Base-by-base conservation (phyloP, 2,888 invertebrate genomes). In the Plagiodera versicolora region DNA sequence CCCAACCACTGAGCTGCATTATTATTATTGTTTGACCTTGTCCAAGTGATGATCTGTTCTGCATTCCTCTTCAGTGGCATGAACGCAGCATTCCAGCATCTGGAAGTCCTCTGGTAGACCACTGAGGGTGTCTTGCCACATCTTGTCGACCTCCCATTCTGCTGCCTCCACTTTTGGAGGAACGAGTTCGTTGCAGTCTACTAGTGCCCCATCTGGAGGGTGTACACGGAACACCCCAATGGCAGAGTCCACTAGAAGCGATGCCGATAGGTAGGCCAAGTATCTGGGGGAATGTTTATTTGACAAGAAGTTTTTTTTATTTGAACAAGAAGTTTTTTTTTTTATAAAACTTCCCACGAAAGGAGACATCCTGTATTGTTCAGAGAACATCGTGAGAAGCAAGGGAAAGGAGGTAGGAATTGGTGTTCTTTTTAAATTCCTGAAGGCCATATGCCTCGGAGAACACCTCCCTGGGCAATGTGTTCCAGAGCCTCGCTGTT, bases 131-230 rank as follows among this genome's bases (percentile, higher is more conserved):
- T 83, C 82, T 24, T 74, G 71, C 83, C 82, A 83, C 61, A 77
- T 79, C 1, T 70, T 72, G 61, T 82, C 82, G n/a, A 67, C 59
- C 72, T 83, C 82, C 82, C 82, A 83, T 64, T 80, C 79, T 2
- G 81, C 79, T 1, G 74, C 70, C 0, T 78, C 73, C 0, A 78
- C 70, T 1, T 68, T 65, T 0, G 68, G 61, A 0, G 74, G 64
- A 16, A 72, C 64, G n/a, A 81, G 50, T 1, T 66, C 67, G 0
- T 74, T 70, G n/a, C 81, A 60, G 55, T 81, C 80, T 5, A 72
- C 73, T 4, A 82, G 71, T 20, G 77, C 74, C 5, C 79, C 80
- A 0, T 63, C 64, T 0, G 82, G 81, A 10, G 82, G 82, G 6
- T 64, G 57, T 0, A 69, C 64, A 0, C 67, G 65, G 62, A 83